Percentiles rank a stretch among this genome's conserved stretches.
phyloP scores from a whole-genome alignment of 2,113 vertebrate species.

The Gadus chalcogrammus region DNA sequence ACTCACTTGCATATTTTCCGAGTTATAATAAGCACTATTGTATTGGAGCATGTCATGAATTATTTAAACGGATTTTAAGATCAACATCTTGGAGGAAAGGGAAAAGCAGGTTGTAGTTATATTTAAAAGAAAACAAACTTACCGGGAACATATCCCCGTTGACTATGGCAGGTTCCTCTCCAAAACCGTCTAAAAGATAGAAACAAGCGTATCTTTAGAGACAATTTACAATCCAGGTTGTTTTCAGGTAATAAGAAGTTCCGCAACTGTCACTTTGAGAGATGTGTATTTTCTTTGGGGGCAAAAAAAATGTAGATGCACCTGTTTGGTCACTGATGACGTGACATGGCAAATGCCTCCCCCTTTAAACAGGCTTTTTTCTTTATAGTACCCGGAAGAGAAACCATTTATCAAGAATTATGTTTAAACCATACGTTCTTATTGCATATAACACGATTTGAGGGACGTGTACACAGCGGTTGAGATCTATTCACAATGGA shows the following conservation, averaged over 20 bases:
- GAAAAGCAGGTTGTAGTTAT: not conserved
- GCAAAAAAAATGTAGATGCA: constrained; percentile 58
- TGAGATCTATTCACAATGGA: too few relatives aligned
- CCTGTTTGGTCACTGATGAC: constrained; percentile 47
- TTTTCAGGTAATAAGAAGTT: not conserved
- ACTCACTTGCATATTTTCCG: too few relatives aligned
- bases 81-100: not conserved
- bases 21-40: too few relatives aligned
- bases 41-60: too few relatives aligned
- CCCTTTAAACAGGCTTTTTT: not conserved
- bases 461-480: too few relatives aligned
- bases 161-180: constrained; percentile 75
- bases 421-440: too few relatives aligned
- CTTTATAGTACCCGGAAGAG: not conserved
- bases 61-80: too few relatives aligned
- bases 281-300: not conserved
- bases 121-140: constrained; percentile 24
- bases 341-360: not conserved
- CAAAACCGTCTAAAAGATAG: constrained; percentile 73
- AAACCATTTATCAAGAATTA: too few relatives aligned
- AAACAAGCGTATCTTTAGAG: not conserved
- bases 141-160: constrained; percentile 94
- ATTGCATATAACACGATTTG: too few relatives aligned
- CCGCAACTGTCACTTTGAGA: not conserved
- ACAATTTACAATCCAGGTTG: too few relatives aligned